phyloP scores from a whole-genome alignment of 92 coral and sea anemone genomes.

The Heteractis magnifica region DNA sequence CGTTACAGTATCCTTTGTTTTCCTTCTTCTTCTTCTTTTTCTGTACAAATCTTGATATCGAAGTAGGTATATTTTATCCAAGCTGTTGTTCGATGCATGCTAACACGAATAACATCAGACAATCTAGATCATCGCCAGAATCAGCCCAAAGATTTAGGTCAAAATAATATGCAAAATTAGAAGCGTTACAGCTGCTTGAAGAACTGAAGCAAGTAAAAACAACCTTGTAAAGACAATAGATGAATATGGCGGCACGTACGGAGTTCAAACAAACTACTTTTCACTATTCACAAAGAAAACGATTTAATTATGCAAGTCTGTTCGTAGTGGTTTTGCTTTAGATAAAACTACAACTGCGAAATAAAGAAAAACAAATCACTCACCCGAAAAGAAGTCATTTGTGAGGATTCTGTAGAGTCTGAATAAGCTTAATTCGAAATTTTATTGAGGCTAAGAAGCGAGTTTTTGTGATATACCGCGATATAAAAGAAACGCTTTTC shows the following conservation, averaged over 20 bases:
- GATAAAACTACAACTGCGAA: neutral
- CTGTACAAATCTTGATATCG: too few relatives aligned
- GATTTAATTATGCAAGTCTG: neutral
- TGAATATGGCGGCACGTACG: neutral
- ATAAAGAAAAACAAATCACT: neutral
- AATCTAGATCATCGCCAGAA: too few relatives aligned
- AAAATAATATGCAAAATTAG: too few relatives aligned
- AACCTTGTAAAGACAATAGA: neutral
- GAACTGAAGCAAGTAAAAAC: neutral
- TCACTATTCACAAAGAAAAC: neutral
- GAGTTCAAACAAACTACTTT: neutral
- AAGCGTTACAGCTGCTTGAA: neutral
- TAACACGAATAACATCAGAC: too few relatives aligned
- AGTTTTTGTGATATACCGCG: neutral
- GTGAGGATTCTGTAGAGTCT: neutral
- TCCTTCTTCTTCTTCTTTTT: too few relatives aligned
- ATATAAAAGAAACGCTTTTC: neutral
- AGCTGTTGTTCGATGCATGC: too few relatives aligned
- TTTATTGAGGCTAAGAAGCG: neutral
- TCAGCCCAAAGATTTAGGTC: too few relatives aligned
- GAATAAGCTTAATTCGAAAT: neutral
- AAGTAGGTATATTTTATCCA: too few relatives aligned
- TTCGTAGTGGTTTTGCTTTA: neutral
- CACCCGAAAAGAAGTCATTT: neutral
- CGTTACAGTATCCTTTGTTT: too few relatives aligned